Evolutionary conservation across 1,140 invertebrate species (phyloP), one percentile per base, ranked within the genome.

Genomic region (Drosophila nebulosa): DNA sequence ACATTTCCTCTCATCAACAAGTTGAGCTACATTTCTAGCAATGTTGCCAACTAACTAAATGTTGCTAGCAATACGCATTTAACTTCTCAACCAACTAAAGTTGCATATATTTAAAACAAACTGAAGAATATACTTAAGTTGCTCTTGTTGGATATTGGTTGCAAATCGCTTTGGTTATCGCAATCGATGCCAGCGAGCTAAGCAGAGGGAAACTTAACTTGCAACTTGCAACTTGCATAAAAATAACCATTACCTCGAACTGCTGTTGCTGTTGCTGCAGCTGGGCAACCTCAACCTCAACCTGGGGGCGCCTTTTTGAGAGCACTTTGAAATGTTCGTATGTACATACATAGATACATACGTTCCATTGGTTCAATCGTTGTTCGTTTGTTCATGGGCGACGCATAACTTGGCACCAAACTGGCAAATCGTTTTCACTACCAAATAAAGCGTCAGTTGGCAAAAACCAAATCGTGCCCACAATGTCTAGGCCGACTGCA

Each of bases 401-500:
- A 84, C 81, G 81, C 81, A 88, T 86, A 86, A 88, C 81, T 86
- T 86, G 83, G 74, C 81, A 86, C 81, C 83, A 78, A 78, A 72
- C 83, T 86, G 81, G 81, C 81, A 86, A 86, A 86, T 86, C 81
- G 81, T 86, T 86, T 84, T 79, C 80, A 84, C 80, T 88, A 75
- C 81, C 81, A 86, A 86, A 86, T 81, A 81, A 80, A 85, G 80
- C 74, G 46, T 61, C 61, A 46, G 62, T 69, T 53, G 65, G 67
- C 46, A 64, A 73, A 72, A 79, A 67, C 65, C 59, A 76, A 69
- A 64, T 77, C 73, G 73, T 66, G 60, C 56, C 72, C 76, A 66
- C 50, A 62, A 77, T 62, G 69, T 77, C 62, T 79, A 57, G 70
- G 53, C 62, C 66, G 71, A 51, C 58, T n/a, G 32, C 58, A n/a